These are phyloP conservation scores for Ibidorhyncha struthersii DNA, from an alignment of 2,113 vertebrate genomes.

Conservation along the genomic window DNA sequence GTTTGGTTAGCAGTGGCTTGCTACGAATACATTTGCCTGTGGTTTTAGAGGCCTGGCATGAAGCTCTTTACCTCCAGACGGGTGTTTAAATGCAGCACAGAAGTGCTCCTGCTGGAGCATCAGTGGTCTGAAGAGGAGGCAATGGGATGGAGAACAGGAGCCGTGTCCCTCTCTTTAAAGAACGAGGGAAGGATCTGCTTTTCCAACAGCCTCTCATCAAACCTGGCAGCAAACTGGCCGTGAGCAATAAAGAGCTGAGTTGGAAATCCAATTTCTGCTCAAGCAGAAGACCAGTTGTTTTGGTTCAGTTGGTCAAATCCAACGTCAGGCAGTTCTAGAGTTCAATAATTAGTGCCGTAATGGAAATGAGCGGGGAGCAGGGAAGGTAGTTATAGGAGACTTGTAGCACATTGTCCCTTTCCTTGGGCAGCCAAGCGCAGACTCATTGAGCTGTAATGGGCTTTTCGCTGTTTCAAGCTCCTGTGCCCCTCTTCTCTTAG, in stretches of 20 bases:
- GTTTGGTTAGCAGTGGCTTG: not conserved
- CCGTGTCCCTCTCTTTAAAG: not conserved
- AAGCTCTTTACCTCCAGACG: constrained; percentile 16
- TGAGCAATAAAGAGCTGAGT: constrained; percentile 20
- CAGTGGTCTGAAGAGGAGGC: not conserved
- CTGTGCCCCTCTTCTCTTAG: not conserved
- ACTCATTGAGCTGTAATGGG: not conserved
- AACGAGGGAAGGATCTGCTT: not conserved
- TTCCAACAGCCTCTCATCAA: not conserved
- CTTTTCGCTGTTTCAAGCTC: not conserved
- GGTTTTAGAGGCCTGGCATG: constrained; percentile 7
- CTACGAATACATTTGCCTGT: not conserved
- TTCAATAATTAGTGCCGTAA: not conserved
- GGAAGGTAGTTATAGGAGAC: not conserved
- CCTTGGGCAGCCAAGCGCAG: not conserved
- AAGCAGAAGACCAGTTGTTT: not conserved
- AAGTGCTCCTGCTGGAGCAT: not conserved
- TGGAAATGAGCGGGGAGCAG: not conserved
- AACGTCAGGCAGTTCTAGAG: not conserved
- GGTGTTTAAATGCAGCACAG: constrained; percentile 9
- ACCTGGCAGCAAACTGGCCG: not conserved
- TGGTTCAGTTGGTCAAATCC: constrained; percentile 16
- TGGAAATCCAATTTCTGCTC: constrained; percentile 35
- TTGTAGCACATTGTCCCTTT: not conserved
- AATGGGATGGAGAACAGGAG: not conserved